phyloP scores from a whole-genome alignment of 2,113 vertebrate genomes.

The Pseudorhombus dupliciocellatus region DNA sequence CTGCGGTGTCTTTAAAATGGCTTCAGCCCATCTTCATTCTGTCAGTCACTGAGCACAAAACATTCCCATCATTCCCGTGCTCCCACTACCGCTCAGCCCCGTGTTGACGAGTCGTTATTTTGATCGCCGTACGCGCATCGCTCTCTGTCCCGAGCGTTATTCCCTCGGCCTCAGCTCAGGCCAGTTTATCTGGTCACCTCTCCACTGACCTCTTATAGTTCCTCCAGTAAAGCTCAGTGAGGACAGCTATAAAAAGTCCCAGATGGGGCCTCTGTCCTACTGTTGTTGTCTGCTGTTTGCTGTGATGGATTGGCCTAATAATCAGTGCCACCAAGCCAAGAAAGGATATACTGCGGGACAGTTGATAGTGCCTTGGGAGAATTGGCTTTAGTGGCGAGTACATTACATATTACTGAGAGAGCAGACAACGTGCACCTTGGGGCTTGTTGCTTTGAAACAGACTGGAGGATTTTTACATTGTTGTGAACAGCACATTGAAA shows the following conservation, averaged over 20 bases:
- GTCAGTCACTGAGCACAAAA: slow-evolving; percentile 16
- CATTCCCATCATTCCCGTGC: not conserved
- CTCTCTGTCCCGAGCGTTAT: slow-evolving; percentile 13
- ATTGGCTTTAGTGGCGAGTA: slow-evolving; percentile 48
- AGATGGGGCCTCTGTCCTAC: slow-evolving; percentile 3
- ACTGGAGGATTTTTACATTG: slow-evolving; percentile 21
- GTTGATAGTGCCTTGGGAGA: slow-evolving; percentile 44
- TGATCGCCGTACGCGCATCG: slow-evolving; percentile 23
- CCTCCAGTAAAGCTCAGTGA: slow-evolving; percentile 41
- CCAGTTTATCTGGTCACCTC: slow-evolving; percentile 47
- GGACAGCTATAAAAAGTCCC: slow-evolving; percentile 51
- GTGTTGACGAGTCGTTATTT: slow-evolving; percentile 40
- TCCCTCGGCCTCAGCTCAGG: slow-evolving; percentile 21
- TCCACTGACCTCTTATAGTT: slow-evolving; percentile 44
- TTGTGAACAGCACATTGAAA: slow-evolving; percentile 23
- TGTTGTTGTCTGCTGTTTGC: slow-evolving; percentile 31
- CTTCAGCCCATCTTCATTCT: slow-evolving; percentile 7
- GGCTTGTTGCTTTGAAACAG: slow-evolving; percentile 45
- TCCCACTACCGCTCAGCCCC: not conserved
- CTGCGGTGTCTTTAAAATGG: not conserved
- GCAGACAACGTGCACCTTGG: slow-evolving; percentile 47
- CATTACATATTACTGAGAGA: slow-evolving; percentile 64
- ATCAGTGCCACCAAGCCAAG: slow-evolving; percentile 40
- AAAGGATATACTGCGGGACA: slow-evolving; percentile 54
- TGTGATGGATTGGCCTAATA: slow-evolving; percentile 72